Conservation (phyloP, 2,113 vertebrate genomes). For the Vicugna pacos region DNA sequence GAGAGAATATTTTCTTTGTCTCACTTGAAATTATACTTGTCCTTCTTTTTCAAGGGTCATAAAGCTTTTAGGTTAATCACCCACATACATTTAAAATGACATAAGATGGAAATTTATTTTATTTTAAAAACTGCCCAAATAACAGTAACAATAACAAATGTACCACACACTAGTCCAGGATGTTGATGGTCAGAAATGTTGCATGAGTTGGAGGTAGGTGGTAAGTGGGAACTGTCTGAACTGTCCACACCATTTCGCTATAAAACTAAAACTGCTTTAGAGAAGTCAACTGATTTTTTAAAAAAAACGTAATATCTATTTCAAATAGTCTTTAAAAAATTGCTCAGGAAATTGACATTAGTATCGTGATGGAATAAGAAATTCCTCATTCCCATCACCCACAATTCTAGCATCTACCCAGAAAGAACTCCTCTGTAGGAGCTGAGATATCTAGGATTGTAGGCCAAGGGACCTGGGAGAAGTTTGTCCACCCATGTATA, state of each 20-base stretch:
- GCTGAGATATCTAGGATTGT: background rate
- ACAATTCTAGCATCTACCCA: background rate
- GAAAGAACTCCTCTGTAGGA: background rate
- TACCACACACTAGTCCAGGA: background rate
- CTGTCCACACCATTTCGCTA: background rate
- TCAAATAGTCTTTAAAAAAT: background rate
- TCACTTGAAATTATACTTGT: background rate
- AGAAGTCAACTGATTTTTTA: background rate
- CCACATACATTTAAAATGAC: background rate
- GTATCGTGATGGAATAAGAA: background rate
- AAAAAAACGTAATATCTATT: background rate
- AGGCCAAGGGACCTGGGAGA: background rate
- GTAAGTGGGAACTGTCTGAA: background rate
- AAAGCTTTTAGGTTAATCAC: background rate
- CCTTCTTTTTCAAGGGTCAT: background rate
- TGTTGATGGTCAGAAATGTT: background rate
- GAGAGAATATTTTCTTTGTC: background rate
- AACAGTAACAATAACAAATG: background rate
- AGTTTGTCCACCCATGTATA: no score
- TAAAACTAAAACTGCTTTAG: background rate
- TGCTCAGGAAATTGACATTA: background rate
- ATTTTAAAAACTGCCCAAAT: background rate
- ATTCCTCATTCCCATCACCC: background rate
- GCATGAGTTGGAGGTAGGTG: background rate
- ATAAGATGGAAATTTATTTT: background rate